Conservation (phyloP, 2,888 invertebrate species). For the Onchidella celtica region DNA sequence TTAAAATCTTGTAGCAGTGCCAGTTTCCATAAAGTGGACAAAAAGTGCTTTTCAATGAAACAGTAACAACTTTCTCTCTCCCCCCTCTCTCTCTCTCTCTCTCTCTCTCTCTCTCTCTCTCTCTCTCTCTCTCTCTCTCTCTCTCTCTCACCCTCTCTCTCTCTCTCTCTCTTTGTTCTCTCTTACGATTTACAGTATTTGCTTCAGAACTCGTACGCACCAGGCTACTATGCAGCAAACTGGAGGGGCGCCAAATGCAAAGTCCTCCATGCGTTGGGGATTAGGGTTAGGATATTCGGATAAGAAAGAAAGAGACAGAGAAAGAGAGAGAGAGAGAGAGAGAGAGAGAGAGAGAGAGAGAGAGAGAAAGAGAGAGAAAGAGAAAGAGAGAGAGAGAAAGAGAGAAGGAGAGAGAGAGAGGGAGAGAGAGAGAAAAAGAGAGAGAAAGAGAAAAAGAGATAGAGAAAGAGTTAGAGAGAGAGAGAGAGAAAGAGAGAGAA, state of each 20-base stretch:
- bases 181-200: too few species aligned
- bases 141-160: too few species aligned
- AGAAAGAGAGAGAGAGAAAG: neutral
- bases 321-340: neutral
- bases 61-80: too few species aligned
- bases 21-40: too few species aligned
- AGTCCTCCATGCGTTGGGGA: too few species aligned
- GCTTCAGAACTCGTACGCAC: too few species aligned
- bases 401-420: neutral
- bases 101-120: constrained; percentile 21
- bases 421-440: neutral
- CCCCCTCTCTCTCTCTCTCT: constrained; percentile 10
- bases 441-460: constrained; percentile 10
- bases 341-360: neutral
- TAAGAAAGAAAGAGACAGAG: neutral
- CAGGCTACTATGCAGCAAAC: too few species aligned
- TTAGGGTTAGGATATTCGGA: neutral
- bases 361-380: neutral
- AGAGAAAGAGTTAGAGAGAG: too few species aligned
- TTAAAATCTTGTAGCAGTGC: too few species aligned
- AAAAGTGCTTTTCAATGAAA: too few species aligned
- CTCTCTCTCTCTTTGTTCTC: constrained; percentile 2
- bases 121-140: neutral
- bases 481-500: neutral
- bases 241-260: too few species aligned